These are phyloP conservation scores for Dasysyrphus albostriatus DNA, from an alignment of 2,888 invertebrate genomes.

Conservation along the genomic window DNA sequence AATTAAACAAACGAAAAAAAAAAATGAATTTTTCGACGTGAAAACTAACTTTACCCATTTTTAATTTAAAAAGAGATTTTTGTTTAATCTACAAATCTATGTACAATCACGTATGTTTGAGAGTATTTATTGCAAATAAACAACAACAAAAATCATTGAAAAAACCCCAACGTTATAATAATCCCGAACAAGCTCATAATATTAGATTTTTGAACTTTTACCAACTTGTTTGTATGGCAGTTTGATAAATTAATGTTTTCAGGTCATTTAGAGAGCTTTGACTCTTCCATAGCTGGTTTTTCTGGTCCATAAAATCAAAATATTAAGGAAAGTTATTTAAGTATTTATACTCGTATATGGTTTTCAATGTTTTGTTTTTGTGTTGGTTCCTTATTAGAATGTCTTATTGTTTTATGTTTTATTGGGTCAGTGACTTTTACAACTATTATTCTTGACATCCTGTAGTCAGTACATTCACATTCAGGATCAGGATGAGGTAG, in stretches of 20 bases:
- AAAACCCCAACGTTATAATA: background rate
- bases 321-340: slow-evolving; percentile 22
- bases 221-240: background rate
- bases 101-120: slow-evolving; percentile 7
- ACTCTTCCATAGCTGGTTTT: slow-evolving; percentile 43
- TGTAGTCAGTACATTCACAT: background rate
- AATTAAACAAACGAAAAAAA: background rate
- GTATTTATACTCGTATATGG: no score
- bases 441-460: background rate
- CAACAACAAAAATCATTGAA: background rate
- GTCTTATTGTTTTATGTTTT: slow-evolving; percentile 22
- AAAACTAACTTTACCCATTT: background rate
- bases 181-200: background rate
- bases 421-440: slow-evolving; percentile 44
- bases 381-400: slow-evolving; percentile 15
- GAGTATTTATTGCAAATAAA: slow-evolving; percentile 7
- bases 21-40: background rate
- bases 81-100: slow-evolving; percentile 37
- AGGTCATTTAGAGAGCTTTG: slow-evolving; percentile 50
- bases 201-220: slow-evolving; percentile 58
- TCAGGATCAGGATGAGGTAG: background rate
- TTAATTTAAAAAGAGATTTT: slow-evolving; percentile 4
- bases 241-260: slow-evolving; percentile 43
- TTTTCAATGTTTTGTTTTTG: background rate
- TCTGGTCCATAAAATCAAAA: slow-evolving; percentile 31